A percentile compares a stretch with the other conserved stretches of the same genome.
Evolutionary conservation across 2,797 vertebrate species (phyloP).

Genomic region (Euphonia xanthogaster): DNA sequence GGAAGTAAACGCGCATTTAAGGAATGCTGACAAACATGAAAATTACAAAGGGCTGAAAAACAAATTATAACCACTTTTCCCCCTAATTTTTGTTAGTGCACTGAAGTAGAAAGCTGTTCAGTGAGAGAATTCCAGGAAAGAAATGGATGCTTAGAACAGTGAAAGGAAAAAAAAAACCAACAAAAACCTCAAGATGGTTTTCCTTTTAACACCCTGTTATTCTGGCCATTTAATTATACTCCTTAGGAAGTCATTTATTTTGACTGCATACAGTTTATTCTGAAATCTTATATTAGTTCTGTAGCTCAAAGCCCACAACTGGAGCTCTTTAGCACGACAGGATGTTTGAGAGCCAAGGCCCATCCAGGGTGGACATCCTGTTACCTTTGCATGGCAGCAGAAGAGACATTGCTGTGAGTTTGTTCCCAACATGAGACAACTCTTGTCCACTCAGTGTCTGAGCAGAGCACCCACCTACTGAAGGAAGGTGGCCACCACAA

Average conservation of each 20-base stretch:
- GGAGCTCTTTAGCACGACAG: neutral
- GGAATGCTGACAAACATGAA: neutral
- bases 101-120: neutral
- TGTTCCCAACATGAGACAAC: accelerated
- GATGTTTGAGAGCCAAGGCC: neutral
- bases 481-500: neutral
- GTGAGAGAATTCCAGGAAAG: neutral
- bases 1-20: neutral
- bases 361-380: neutral
- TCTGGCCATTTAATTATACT: neutral
- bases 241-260: neutral
- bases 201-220: neutral
- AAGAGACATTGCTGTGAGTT: accelerated
- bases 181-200: neutral
- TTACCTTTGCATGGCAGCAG: neutral
- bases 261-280: neutral
- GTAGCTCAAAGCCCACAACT: neutral
- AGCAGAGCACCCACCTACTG: neutral
- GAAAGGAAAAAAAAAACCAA: neutral
- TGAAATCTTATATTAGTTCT: neutral
- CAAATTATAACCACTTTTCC: neutral
- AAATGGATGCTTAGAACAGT: neutral
- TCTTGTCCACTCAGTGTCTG: neutral
- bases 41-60: neutral
- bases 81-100: neutral